These are phyloP conservation scores for Botia kubotai DNA, from an alignment of 2,797 vertebrate species.

Conservation along the genomic window DNA sequence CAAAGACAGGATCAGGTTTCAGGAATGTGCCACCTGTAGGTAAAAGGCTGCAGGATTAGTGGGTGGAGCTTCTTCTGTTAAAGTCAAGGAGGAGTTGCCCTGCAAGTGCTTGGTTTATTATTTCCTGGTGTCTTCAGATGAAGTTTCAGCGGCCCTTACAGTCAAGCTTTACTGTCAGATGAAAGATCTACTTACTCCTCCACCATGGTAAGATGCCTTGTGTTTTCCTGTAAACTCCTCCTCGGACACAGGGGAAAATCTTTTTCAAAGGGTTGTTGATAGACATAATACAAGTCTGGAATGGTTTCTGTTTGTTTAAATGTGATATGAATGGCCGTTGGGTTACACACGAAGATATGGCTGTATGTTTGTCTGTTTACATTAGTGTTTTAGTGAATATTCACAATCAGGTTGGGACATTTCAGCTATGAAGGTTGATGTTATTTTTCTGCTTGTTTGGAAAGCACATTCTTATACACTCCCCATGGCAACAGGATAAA, in stretches of 20 bases:
- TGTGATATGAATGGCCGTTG: not conserved
- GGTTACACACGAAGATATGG: not conserved
- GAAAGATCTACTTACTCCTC: not conserved
- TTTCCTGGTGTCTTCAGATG: conserved; percentile 41
- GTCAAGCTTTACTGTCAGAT: not conserved
- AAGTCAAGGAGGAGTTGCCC: conserved; percentile 10
- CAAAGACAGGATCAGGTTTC: not conserved
- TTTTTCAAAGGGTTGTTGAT: too few relatives aligned
- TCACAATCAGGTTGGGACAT: not conserved
- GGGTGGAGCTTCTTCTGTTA: conserved; percentile 7
- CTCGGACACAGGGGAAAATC: not conserved
- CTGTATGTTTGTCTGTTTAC: not conserved
- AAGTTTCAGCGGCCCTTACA: not conserved
- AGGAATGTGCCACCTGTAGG: conserved; percentile 47
- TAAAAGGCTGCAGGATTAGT: conserved; percentile 5
- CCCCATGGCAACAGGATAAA: conserved; percentile 2
- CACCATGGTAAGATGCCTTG: conserved; percentile 19
- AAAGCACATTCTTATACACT: not conserved
- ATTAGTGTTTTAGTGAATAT: not conserved
- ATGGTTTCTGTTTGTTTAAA: conserved; percentile 1
- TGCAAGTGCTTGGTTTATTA: not conserved
- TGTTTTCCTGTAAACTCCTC: not conserved
- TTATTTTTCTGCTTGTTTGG: not conserved
- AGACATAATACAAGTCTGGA: too few relatives aligned
- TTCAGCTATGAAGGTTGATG: not conserved